phyloP scores from a whole-genome alignment of 2,797 vertebrate species.

The Hypotaenidia okinawae region DNA sequence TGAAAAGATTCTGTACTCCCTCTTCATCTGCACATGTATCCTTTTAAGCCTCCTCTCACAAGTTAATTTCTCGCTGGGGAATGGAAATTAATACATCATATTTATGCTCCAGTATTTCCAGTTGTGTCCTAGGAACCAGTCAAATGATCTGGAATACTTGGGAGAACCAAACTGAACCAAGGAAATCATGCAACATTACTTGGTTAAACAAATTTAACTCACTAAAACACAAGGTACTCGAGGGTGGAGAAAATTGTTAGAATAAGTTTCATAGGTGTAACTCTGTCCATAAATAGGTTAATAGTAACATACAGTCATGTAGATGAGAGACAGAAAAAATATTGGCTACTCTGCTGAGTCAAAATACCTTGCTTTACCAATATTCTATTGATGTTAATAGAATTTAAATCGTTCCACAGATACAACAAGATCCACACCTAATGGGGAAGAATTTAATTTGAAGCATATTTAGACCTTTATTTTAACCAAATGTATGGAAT shows the following conservation, averaged over 20 bases:
- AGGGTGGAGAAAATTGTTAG: neutral
- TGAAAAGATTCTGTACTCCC: neutral
- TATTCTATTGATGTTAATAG: neutral
- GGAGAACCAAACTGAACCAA: slow-evolving; percentile 2
- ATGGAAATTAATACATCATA: neutral
- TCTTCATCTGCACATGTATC: neutral
- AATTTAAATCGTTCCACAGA: neutral
- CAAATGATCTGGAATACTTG: neutral
- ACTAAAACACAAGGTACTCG: neutral
- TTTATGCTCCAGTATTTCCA: neutral
- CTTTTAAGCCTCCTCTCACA: neutral
- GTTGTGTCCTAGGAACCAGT: neutral
- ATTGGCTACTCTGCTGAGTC: neutral
- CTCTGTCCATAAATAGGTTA: neutral
- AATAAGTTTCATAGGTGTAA: neutral
- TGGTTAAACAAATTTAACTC: slow-evolving; percentile 13
- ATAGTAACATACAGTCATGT: neutral
- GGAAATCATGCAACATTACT: neutral
- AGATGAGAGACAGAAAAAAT: neutral
- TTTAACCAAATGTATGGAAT: neutral
- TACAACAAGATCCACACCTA: neutral
- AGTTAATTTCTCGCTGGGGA: neutral
- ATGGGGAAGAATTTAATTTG: neutral
- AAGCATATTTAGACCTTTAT: neutral
- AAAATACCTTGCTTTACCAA: neutral